These are phyloP conservation scores for Palythoa grandiflora DNA, from an alignment of 92 coral and sea anemone species.

Conservation along the genomic window DNA sequence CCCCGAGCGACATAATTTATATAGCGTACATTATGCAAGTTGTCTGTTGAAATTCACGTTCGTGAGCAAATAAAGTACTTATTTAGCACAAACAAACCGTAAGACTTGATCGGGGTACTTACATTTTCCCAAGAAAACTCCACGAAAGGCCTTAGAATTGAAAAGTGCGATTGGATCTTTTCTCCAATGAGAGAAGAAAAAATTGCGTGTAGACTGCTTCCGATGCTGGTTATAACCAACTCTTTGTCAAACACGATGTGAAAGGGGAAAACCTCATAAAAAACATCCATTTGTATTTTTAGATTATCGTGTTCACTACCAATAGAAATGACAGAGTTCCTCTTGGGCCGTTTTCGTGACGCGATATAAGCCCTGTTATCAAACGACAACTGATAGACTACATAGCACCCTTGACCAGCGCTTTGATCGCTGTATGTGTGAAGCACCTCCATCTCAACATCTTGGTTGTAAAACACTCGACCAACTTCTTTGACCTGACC, in stretches of 20 bases:
- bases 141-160: slow-evolving; percentile 81
- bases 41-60: background rate
- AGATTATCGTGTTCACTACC: slow-evolving; percentile 74
- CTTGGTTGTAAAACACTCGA: slow-evolving; percentile 72
- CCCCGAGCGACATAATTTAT: background rate
- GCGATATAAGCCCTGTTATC: slow-evolving; percentile 85
- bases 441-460: slow-evolving; percentile 79
- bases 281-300: slow-evolving; percentile 83
- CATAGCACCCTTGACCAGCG: slow-evolving; percentile 71
- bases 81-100: background rate
- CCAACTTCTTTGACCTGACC: slow-evolving; percentile 94
- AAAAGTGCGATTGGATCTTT: slow-evolving; percentile 65
- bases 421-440: slow-evolving; percentile 55
- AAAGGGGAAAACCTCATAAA: slow-evolving; percentile 90
- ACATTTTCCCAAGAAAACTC: slow-evolving; percentile 90
- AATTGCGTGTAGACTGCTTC: slow-evolving; percentile 73
- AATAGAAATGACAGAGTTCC: slow-evolving; percentile 85
- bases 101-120: slow-evolving; percentile 51
- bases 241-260: slow-evolving; percentile 81
- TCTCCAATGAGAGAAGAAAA: slow-evolving; percentile 72
- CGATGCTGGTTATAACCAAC: slow-evolving; percentile 82
- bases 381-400: slow-evolving; percentile 70
- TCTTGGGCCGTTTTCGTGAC: slow-evolving; percentile 73
- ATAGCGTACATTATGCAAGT: background rate
- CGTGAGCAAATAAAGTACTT: slow-evolving; percentile 24